Evolutionary conservation across 2,888 invertebrate species (phyloP), one percentile per base, ranked within the genome.

Genomic region (Lymantria dispar): DNA sequence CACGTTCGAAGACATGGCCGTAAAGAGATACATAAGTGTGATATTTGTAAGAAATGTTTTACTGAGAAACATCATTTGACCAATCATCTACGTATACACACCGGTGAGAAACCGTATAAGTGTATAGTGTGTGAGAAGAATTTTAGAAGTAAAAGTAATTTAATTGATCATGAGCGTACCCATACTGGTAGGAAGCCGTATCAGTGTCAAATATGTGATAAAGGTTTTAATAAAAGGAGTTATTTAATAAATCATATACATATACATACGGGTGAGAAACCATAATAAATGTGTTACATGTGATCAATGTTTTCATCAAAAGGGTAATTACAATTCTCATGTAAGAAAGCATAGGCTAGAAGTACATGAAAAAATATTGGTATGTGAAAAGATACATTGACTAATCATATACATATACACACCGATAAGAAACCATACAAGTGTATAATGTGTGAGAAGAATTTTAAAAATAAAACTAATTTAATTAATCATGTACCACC

Each of bases 41-140:
- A 39, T 13, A 12, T 39, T 8, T 45, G 45, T 22, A 11, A 45
- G 7, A 38, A 45, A 39, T 7, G 29, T 10, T 45, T 39, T 12
- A 39, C 3, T 22, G 8, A 7, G 1, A 39, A 38, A 8, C 11
- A 12, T 39, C 29, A 39, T 29, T 36, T 45, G 11, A n/a, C 8
- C 0, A 12, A 2, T 15, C 45, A 45, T n/a, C 30, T 8, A 3
- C 45, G 38, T 30, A 45, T 39, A 30, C 45, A 45, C 13, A 39
- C 45, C n/a, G 33, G 30, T 38, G 45, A n/a, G 10, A 45, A 30
- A 45, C 45, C 45, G 1, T 45, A 45, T 30, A 38, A 39, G 29
- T 45, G 45, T 45, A 12, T 11, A 30, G 12, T 45, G 3, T 45
- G 45, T 45, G 29, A n/a, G 1, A 37, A 36, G 7, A 29, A 29